phyloP scores from a whole-genome alignment of 2,888 invertebrate species.

The Eupelmus urozonus region DNA sequence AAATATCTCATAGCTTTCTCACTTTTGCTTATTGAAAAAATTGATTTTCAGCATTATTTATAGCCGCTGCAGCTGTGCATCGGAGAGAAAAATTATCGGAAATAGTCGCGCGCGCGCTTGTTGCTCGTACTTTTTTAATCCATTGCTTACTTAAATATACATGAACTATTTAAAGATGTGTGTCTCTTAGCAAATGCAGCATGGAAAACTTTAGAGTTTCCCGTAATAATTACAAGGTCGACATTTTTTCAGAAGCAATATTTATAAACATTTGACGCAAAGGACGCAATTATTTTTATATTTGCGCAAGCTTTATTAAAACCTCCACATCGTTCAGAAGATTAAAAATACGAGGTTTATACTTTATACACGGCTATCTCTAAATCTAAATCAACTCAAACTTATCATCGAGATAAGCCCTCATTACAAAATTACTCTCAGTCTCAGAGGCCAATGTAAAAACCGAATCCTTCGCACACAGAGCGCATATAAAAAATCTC shows the following conservation, averaged over 20 bases:
- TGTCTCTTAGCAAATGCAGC: not conserved
- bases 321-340: not conserved
- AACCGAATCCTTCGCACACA: too few species aligned
- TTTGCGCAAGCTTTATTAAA: not conserved
- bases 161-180: not conserved
- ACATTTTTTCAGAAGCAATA: not conserved
- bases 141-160: not conserved
- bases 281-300: not conserved
- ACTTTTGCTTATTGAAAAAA: slow-evolving; percentile 54
- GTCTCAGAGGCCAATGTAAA: too few species aligned
- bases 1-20: slow-evolving; percentile 9
- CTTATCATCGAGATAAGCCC: too few species aligned
- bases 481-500: too few species aligned
- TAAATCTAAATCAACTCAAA: too few species aligned
- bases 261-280: slow-evolving; percentile 20
- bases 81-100: slow-evolving; percentile 26
- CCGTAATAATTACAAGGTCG: not conserved
- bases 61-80: slow-evolving; percentile 8
- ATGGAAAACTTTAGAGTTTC: not conserved
- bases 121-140: not conserved
- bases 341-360: not conserved
- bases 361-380: too few species aligned
- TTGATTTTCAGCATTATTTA: slow-evolving; percentile 44
- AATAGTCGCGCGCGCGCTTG: not conserved
- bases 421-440: too few species aligned